Base-by-base conservation (phyloP, 2,888 invertebrate genomes). In the Iphiclides podalirius region DNA sequence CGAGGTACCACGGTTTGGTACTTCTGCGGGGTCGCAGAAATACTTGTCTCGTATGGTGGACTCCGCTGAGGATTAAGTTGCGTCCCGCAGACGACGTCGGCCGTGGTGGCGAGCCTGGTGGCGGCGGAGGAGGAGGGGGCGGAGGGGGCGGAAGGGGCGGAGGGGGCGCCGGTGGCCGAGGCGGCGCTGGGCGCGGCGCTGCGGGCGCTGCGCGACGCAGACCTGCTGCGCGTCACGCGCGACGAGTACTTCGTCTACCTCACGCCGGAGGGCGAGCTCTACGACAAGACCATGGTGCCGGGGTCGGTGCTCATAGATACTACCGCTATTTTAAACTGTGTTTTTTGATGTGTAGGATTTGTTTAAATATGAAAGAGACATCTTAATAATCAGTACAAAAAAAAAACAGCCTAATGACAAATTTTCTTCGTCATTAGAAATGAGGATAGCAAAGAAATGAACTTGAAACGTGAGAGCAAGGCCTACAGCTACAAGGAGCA, bases 401-500 rank as follows among this genome's bases (percentile, higher is more conserved):
- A n/a, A n/a, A n/a, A 6, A 20, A 20, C 6, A 20, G 4, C 20
- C 4, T 4, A 20, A 4, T 6, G 20, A 20, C 4, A 20, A 20
- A 20, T 3, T 20, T 4, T 20, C 20, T 20, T 20, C 20, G 6
- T 6, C 6, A 4, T 23, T 58, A 90, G 90, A 0, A 89, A 83
- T 51, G 90, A 90, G 33, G 88, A 87, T 56, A 81, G 59, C 56
- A 81, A 79, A 26, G 89, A 86, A 40, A 93, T 92, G 90, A 98
- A 98, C 65, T 91, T 98, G 75, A 97, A 96, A 78, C 91, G 98
- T 11, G 99, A 99, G 76, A 98, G 97, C 77, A 98, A 98, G 82
- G 96, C 94, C 1, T 99, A 99, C 78, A 97, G 97, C 54, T 98
- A 96, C 77, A 96, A 97, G 72, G 99, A 99, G 54, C 99, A 99